Conservation (phyloP, 1,140 invertebrate genomes). For the Drosophila grimshawi region DNA sequence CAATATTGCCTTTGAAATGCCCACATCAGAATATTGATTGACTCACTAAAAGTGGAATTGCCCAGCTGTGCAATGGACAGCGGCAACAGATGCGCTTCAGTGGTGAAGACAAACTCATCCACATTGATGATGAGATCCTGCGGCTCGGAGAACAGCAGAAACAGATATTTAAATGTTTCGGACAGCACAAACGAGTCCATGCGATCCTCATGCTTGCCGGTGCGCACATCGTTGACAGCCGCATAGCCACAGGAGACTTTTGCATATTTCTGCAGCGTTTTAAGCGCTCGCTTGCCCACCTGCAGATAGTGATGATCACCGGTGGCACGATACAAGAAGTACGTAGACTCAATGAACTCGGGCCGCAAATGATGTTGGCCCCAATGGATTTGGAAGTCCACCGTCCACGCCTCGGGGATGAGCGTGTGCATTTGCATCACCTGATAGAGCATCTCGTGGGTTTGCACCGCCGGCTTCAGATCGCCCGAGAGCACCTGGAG, state of each 20-base stretch:
- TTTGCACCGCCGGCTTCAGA: slow-evolving; percentile 97
- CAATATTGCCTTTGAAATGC: not conserved
- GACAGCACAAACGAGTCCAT: slow-evolving; percentile 99
- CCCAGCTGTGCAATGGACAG: slow-evolving; percentile 89
- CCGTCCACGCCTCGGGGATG: slow-evolving; percentile 98
- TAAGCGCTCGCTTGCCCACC: slow-evolving; percentile 96
- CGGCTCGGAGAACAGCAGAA: slow-evolving; percentile 95
- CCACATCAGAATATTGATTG: not conserved
- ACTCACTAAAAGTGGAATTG: slow-evolving; percentile 82
- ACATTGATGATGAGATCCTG: slow-evolving; percentile 94
- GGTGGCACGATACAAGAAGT: slow-evolving; percentile 97
- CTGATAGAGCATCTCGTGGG: slow-evolving; percentile 98
- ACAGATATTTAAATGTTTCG: slow-evolving; percentile 99
- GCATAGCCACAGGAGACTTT: slow-evolving; percentile 98
- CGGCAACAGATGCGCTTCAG: slow-evolving; percentile 98
- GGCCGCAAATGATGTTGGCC: slow-evolving; percentile 98
- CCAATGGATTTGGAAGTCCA: slow-evolving; percentile 98
- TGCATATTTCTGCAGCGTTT: slow-evolving; percentile 95
- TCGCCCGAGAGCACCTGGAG: slow-evolving; percentile 95
- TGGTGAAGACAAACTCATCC: slow-evolving; percentile 99
- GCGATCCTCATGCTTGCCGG: slow-evolving; percentile 94
- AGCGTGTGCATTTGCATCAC: slow-evolving; percentile 98
- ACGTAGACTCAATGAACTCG: slow-evolving; percentile 99
- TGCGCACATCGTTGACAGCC: slow-evolving; percentile 97
- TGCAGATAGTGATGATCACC: slow-evolving; percentile 97